Percentiles rank a stretch among this genome's conserved stretches.
These are phyloP conservation scores for Pedetes capensis DNA, from an alignment of 2,113 vertebrate species.

Conservation along the genomic window DNA sequence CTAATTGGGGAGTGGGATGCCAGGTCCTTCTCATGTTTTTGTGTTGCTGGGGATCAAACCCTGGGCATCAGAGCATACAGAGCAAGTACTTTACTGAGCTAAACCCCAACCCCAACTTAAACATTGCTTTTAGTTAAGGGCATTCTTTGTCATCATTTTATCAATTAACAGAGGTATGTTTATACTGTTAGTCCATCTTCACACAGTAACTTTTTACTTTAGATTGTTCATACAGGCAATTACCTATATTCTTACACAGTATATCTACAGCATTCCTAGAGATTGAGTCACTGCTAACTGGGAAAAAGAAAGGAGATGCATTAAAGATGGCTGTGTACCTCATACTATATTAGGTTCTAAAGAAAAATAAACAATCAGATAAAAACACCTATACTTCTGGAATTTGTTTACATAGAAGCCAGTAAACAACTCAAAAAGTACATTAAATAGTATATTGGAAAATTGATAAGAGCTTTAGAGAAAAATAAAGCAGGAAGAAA, in stretches of 20 bases:
- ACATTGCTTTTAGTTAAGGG: constrained; percentile 7
- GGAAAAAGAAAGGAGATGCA: background rate
- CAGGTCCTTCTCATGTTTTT: too few species aligned
- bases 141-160: background rate
- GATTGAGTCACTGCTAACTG: background rate
- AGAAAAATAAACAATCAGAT: background rate
- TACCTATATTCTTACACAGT: background rate
- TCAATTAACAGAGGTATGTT: background rate
- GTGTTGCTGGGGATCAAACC: too few species aligned
- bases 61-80: too few species aligned
- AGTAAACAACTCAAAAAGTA: background rate
- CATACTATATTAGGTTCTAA: background rate
- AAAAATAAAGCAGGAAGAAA: constrained; percentile 14
- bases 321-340: background rate
- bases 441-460: background rate
- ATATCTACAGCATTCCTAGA: background rate
- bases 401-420: background rate
- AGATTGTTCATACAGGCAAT: background rate
- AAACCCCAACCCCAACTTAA: too few species aligned
- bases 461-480: background rate
- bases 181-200: background rate
- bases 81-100: too few species aligned
- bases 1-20: too few species aligned
- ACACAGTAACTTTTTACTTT: background rate
- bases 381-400: background rate